A percentile compares a stretch with the other conserved stretches of the same genome.
phyloP scores from a whole-genome alignment of 2,113 vertebrate species.

The Phylloscopus trochilus region DNA sequence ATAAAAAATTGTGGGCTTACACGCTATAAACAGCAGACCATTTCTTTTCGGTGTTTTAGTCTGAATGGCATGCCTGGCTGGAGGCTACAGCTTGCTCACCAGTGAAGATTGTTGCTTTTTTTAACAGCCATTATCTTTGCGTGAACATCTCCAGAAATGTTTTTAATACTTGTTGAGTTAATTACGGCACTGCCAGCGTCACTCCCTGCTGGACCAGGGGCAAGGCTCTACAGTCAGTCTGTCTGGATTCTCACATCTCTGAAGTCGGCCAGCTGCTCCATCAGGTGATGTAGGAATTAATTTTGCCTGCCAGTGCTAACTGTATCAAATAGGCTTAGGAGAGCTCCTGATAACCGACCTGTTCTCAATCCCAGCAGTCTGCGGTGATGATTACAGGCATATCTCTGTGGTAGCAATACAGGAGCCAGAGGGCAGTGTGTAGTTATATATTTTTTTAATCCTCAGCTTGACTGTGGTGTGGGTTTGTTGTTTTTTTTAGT shows the following conservation, averaged over 20 bases:
- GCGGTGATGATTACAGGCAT: slow-evolving; percentile 5
- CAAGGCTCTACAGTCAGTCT: background rate
- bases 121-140: slow-evolving; percentile 17
- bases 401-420: slow-evolving; percentile 26
- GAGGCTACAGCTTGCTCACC: background rate
- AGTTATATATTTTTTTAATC: slow-evolving; percentile 46
- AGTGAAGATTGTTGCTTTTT: slow-evolving; percentile 9
- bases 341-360: slow-evolving; percentile 6
- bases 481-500: slow-evolving; percentile 11
- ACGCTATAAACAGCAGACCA: background rate
- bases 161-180: background rate
- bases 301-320: slow-evolving; percentile 34
- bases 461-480: slow-evolving; percentile 7
- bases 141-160: background rate
- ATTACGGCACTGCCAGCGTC: background rate
- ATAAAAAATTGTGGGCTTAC: slow-evolving; percentile 27
- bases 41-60: background rate
- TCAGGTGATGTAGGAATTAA: slow-evolving; percentile 43
- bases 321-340: slow-evolving; percentile 35
- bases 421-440: slow-evolving; percentile 62
- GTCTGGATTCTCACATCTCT: background rate
- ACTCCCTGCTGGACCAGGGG: slow-evolving; percentile 1
- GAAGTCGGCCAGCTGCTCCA: background rate
- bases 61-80: slow-evolving; percentile 1
- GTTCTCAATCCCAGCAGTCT: slow-evolving; percentile 34